Percentiles rank a stretch among this genome's conserved stretches.
Conservation (phyloP, 2,797 vertebrate genomes). For the Uromys caudimaculatus region DNA sequence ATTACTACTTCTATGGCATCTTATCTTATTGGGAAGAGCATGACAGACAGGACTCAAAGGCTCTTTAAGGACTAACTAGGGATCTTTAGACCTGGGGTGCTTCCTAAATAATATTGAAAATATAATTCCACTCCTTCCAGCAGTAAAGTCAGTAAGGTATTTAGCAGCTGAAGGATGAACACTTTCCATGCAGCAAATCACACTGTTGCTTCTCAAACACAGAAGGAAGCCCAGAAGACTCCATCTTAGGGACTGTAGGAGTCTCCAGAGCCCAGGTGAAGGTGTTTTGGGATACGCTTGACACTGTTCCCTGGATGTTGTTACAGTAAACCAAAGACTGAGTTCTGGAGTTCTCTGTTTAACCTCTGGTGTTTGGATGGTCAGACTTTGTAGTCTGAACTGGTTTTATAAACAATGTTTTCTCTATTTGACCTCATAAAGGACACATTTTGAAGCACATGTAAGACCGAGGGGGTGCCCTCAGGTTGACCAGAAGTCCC, state of each 20-base stretch:
- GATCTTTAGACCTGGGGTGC: neutral
- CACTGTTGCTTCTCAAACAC: neutral
- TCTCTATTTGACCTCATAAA: neutral
- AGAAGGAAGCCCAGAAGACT: neutral
- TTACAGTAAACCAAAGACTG: neutral
- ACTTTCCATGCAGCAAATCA: conserved; percentile 32
- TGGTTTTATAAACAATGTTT: neutral
- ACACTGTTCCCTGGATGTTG: neutral
- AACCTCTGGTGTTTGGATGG: neutral
- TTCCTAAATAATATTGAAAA: conserved; percentile 39
- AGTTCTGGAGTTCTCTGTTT: neutral
- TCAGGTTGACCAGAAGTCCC: neutral
- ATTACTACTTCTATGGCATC: neutral
- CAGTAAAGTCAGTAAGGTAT: neutral
- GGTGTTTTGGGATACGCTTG: neutral
- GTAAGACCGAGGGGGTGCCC: neutral
- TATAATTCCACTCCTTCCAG: neutral
- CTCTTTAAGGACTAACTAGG: conserved; percentile 20
- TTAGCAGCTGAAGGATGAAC: neutral
- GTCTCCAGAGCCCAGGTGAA: neutral
- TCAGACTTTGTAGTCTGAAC: neutral
- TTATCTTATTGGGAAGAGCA: neutral
- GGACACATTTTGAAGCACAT: neutral
- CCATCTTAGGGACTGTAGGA: neutral
- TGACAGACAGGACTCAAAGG: neutral